Base-by-base conservation (phyloP, 2,113 vertebrate genomes). In the Aplodontia rufa region DNA sequence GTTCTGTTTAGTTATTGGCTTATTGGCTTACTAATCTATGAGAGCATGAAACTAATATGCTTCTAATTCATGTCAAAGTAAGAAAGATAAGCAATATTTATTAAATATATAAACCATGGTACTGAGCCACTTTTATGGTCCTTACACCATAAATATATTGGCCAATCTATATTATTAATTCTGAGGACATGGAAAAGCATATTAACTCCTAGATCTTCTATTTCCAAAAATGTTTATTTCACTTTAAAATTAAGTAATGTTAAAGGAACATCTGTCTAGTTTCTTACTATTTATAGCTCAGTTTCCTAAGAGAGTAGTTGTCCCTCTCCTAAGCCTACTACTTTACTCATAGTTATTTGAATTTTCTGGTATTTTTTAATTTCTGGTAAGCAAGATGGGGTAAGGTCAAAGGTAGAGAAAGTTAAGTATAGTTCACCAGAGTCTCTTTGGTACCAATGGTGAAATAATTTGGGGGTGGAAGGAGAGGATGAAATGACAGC, bases 191-290 rank as follows among this genome's bases (percentile, higher is more conserved):
- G 13, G 12, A 55, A 64, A 96, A 89, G 64, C 84, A 89, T 12
- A 69, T n/a, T 76, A 94, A 93, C 24, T 81, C 28, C 58, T 72
- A 72, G 75, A 4, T 84, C 69, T 95, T 78, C 62, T 93, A 89
- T 72, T 95, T 93, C 40, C 49, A 76, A 76, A 81, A 62, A 72
- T 60, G 24, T 96, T 93, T 82, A 95, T 94, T 93, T 72, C 51
- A 84, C 71, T 95, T 93, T 95, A 80, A 97, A 96, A 91, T 90
- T 85, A 58, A 90, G 12, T 94, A 93, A 84, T 30, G 51, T 92
- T 90, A 92, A 85, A 90, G 30, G 66, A 96, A 92, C 28, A 87
- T 47, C 30, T 94, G 76, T 45, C 45, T 69, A 81, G 5, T 79
- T 93, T 91, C 78, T 92, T 82, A 92, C 40, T 96, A 87, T 76